Evolutionary conservation across 2,113 vertebrate species (phyloP), one percentile per base, ranked within the genome.

Genomic region (Australoheros scitulus): DNA sequence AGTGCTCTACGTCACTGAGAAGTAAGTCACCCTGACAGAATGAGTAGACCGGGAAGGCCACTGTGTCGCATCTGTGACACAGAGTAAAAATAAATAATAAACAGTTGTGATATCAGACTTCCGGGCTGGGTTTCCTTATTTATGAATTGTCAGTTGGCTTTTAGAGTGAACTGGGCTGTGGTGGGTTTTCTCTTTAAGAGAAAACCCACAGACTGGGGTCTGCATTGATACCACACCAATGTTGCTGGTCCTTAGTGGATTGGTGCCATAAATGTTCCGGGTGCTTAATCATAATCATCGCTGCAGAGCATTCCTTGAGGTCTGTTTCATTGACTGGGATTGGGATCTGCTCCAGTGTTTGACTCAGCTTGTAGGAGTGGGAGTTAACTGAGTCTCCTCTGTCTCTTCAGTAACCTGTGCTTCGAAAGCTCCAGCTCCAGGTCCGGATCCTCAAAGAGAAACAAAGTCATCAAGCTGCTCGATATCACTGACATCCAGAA

Each of bases 401-500:
- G 52, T 81, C 20, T 77, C 74, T 36, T 61, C 86, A 99, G 98
- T 88, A 96, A 97, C 82, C 82, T 99, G 80, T 99, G 98, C 88
- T 99, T 99, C 7, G 98, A 99, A 89, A 98, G 97, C 92, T 99
- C 95, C 84, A 96, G 94, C 83, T 96, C 98, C 78, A 97, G 97
- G 77, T 99, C 98, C 0, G 95, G 97, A 11, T 98, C 97, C 6
- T 97, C 98, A 26, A 99, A 99, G 92, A 97, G 97, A 92, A 99
- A 99, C 92, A 99, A 99, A 91, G 97, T 99, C 87, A 98, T 99
- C 94, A 97, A 96, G 85, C 94, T 99, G 36, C 77, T 89, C 0
- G 98, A 99, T 83, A 97, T 99, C 90, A 99, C 95, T 0, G 97
- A 99, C 89, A 96, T 99, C 92, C 98, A 99, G 92, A 99, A 99